Evolutionary conservation across 2,888 invertebrate species (phyloP).

Genomic region (Plutella xylostella): DNA sequence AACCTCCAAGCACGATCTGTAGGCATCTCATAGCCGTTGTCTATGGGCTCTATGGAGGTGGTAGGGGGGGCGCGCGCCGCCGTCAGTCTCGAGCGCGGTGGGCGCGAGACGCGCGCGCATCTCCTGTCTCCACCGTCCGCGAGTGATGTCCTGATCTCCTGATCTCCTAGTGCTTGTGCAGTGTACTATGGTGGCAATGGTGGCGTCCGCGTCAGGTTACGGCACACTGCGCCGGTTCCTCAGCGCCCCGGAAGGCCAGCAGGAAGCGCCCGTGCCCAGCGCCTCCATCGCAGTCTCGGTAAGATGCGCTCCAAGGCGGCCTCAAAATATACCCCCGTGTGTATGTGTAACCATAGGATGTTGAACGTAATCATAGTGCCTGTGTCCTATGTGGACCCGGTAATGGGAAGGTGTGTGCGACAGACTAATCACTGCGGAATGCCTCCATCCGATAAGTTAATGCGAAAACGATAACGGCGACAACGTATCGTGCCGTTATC

Average conservation of each 20-base stretch:
- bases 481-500: not conserved
- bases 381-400: not conserved
- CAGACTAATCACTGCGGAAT: constrained; percentile 1
- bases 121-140: constrained; percentile 26
- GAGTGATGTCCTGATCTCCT: constrained; percentile 41
- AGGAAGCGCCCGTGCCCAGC: constrained; percentile 37
- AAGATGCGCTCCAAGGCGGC: constrained; percentile 22
- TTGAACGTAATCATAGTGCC: too few relatives aligned
- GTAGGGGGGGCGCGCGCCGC: constrained; percentile 30
- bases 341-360: too few relatives aligned
- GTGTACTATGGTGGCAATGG: constrained; percentile 59
- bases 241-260: constrained; percentile 57
- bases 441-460: constrained; percentile 1
- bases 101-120: constrained; percentile 47
- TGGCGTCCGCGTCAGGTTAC: constrained; percentile 63
- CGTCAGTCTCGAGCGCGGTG: constrained; percentile 31
- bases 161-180: not conserved
- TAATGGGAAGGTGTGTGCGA: not conserved
- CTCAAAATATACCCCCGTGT: too few relatives aligned
- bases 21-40: too few relatives aligned
- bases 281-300: constrained; percentile 63
- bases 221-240: constrained; percentile 63
- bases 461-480: constrained; percentile 1
- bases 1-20: too few relatives aligned
- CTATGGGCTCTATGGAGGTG: constrained; percentile 21